phyloP scores from a whole-genome alignment of 2,888 invertebrate genomes.

The Theretra japonica region DNA sequence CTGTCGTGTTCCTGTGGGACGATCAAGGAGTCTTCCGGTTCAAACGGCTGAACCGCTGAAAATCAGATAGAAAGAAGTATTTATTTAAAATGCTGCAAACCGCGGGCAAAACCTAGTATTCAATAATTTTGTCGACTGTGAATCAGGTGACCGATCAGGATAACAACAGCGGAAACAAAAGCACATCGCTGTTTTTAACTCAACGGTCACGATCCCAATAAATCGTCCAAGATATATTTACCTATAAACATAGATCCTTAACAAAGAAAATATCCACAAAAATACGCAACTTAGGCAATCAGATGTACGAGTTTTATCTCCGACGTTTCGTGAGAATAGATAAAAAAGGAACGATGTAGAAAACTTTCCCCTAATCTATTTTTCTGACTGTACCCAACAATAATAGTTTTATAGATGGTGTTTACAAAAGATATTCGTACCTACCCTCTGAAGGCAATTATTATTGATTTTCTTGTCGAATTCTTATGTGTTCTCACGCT shows the following conservation, averaged over 20 bases:
- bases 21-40: too few relatives aligned
- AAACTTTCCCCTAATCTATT: conserved; percentile 21
- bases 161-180: too few relatives aligned
- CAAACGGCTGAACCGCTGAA: too few relatives aligned
- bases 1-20: too few relatives aligned
- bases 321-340: conserved; percentile 5
- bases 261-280: not conserved
- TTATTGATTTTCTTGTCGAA: conserved; percentile 2
- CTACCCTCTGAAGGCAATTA: not conserved
- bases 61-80: too few relatives aligned
- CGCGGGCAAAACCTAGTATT: too few relatives aligned
- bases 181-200: too few relatives aligned
- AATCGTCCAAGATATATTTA: not conserved
- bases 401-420: conserved; percentile 25
- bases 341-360: conserved; percentile 9
- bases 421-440: conserved; percentile 15
- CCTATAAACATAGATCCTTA: conserved; percentile 3
- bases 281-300: conserved; percentile 21
- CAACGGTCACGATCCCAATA: not conserved
- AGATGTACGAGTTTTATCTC: conserved; percentile 8
- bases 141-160: too few relatives aligned
- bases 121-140: too few relatives aligned
- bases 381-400: conserved; percentile 23
- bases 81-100: too few relatives aligned
- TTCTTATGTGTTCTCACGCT: not conserved